A percentile compares a stretch with the other conserved stretches of the same genome.
phyloP scores from a whole-genome alignment of 2,888 invertebrate genomes.

The Eledona agricola region DNA sequence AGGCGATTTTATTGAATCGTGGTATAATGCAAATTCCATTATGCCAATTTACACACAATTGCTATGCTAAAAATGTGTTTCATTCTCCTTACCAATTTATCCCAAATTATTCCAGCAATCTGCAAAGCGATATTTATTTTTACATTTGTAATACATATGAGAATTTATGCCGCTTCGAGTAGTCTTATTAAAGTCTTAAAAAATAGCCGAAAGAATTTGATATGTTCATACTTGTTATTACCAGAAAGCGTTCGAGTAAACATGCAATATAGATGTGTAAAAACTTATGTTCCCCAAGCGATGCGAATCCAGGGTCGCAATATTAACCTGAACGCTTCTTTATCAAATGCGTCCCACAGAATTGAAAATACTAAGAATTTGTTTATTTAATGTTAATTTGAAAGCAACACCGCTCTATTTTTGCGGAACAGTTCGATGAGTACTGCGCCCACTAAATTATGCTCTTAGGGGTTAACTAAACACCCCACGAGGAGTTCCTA shows the following conservation, averaged over 20 bases:
- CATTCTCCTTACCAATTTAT: background rate
- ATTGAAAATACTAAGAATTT: no score
- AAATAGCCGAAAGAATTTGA: conserved; percentile 8
- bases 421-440: no score
- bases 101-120: no score
- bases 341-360: background rate
- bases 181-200: conserved; percentile 4
- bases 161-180: conserved; percentile 1
- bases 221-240: conserved; percentile 23
- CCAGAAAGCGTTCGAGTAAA: conserved; percentile 22
- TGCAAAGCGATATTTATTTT: no score
- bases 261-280: conserved; percentile 22
- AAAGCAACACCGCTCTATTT: no score
- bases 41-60: conserved; percentile 11
- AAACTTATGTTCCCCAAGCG: conserved; percentile 16
- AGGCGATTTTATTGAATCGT: conserved; percentile 15
- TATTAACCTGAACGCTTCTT: conserved; percentile 15
- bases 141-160: background rate
- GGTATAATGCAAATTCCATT: conserved; percentile 10
- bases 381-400: no score
- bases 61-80: conserved; percentile 4
- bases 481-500: no score
- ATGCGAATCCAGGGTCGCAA: conserved; percentile 20
- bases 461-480: no score
- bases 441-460: no score